These are phyloP conservation scores for Ligdia adustata DNA, from an alignment of 2,888 invertebrate species.

Conservation along the genomic window DNA sequence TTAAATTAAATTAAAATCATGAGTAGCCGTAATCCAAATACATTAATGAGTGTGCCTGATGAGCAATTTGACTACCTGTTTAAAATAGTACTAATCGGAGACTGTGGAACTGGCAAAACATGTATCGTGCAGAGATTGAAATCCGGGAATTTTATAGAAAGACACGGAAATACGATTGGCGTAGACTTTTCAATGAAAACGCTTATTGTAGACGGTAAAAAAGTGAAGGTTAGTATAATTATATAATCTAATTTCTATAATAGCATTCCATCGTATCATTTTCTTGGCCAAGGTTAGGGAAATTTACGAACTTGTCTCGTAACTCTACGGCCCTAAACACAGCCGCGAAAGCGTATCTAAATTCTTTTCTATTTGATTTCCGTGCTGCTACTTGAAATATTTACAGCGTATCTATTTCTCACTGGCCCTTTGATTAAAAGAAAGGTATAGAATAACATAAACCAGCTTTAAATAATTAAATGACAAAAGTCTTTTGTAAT, in stretches of 20 bases:
- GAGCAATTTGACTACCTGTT: conserved; percentile 97
- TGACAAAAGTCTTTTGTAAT: too few species aligned
- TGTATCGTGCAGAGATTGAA: conserved; percentile 98
- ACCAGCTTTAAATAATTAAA: too few species aligned
- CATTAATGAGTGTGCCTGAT: conserved; percentile 90
- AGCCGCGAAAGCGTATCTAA: conserved; percentile 11
- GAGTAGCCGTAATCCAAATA: conserved; percentile 90
- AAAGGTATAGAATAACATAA: too few species aligned
- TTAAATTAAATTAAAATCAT: conserved; percentile 72
- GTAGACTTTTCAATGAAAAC: conserved; percentile 99
- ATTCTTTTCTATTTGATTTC: neutral
- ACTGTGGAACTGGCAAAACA: conserved; percentile 96
- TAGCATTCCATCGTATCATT: conserved; percentile 16
- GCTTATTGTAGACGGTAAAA: conserved; percentile 95
- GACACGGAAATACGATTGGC: conserved; percentile 98
- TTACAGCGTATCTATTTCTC: too few species aligned
- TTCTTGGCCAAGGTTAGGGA: neutral
- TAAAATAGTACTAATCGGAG: conserved; percentile 97
- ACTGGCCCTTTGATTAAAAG: too few species aligned
- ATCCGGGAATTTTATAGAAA: conserved; percentile 97
- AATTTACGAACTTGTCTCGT: neutral
- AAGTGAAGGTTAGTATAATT: conserved; percentile 91
- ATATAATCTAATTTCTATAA: conserved; percentile 41
- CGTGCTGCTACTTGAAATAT: too few species aligned
- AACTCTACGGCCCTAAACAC: neutral